Evolutionary conservation across 2,113 vertebrate genomes (phyloP).

Genomic region (Anguilla japonica): DNA sequence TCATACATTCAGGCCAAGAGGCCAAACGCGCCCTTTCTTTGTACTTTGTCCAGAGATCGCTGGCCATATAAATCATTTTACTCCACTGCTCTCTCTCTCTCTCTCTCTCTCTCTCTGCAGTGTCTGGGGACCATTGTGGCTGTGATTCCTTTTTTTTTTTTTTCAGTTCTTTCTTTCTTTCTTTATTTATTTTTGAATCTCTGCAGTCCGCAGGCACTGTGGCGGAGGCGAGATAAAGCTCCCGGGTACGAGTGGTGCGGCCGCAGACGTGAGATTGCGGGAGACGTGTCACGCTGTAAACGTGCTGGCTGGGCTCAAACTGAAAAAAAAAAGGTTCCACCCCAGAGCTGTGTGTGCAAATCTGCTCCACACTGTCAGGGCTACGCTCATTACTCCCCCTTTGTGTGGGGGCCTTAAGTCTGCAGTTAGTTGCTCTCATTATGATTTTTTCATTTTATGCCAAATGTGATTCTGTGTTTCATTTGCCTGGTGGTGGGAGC

Average conservation of each 20-base stretch:
- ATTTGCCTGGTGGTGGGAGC: neutral
- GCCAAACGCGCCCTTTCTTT: neutral
- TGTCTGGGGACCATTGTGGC: conserved; percentile 1
- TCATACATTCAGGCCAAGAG: conserved; percentile 1
- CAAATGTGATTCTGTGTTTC: neutral
- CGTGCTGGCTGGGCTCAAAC: neutral
- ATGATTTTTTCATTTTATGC: neutral
- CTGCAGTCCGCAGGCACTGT: neutral
- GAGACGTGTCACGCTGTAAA: neutral
- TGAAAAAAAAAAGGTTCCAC: neutral
- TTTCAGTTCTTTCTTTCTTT: neutral
- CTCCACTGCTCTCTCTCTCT: neutral
- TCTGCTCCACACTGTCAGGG: neutral
- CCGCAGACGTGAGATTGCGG: neutral
- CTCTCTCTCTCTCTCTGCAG: neutral
- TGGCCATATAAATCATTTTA: neutral
- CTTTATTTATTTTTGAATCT: neutral
- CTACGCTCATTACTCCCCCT: neutral
- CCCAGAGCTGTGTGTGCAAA: neutral
- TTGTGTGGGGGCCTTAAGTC: neutral
- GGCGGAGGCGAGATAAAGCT: neutral
- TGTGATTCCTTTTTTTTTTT: neutral
- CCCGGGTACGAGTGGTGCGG: neutral
- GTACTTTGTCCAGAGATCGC: neutral
- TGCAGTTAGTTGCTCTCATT: neutral